Conservation (phyloP, 2,113 vertebrate genomes). For the Pardalotus punctatus region DNA sequence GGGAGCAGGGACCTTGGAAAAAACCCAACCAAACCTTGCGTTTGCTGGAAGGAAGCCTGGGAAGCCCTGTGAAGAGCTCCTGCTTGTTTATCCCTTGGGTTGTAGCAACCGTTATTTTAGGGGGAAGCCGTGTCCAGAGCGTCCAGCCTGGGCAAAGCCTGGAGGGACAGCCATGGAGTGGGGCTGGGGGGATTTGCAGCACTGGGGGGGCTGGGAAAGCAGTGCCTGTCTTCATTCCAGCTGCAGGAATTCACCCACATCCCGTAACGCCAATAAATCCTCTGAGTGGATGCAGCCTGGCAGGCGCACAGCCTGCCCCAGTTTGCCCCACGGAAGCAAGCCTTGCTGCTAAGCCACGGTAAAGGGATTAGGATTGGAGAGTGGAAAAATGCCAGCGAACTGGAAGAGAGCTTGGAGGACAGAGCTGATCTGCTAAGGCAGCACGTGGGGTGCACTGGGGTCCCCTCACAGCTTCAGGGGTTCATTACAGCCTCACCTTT, state of each 20-base stretch:
- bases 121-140: accelerated
- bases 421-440: not conserved
- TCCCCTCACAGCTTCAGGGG: not conserved
- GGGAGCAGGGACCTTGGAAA: not conserved
- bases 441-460: not conserved
- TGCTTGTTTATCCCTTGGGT: not conserved
- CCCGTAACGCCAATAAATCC: not conserved
- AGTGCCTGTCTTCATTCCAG: not conserved
- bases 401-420: not conserved
- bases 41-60: constrained; percentile 27
- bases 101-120: not conserved
- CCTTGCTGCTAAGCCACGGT: not conserved
- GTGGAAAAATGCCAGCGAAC: not conserved
- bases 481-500: accelerated
- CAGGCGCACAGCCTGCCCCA: not conserved
- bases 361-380: constrained; percentile 5
- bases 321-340: not conserved
- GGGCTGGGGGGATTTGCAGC: not conserved
- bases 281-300: not conserved
- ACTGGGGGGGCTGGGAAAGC: not conserved
- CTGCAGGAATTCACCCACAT: not conserved
- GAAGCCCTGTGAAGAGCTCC: not conserved
- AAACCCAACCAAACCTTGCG: not conserved
- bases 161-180: not conserved
- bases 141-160: not conserved